Base-by-base conservation (phyloP, 1,140 invertebrate genomes). In the Sitobion miscanthi region DNA sequence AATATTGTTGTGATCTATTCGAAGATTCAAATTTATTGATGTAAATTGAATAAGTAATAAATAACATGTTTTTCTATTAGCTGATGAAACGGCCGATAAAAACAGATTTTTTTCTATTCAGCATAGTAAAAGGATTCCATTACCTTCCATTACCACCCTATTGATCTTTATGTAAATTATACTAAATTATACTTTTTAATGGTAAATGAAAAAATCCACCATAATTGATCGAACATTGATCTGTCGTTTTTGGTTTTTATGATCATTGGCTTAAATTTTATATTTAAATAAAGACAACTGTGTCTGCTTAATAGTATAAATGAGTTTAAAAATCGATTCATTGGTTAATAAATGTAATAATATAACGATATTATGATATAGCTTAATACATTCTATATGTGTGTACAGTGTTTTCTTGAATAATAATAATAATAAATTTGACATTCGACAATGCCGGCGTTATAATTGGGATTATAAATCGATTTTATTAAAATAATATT, bases 91-190 rank as follows among this genome's bases (percentile, higher is more conserved):
- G 42, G 42, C 42, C 42, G 42, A 42, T 42, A 4, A 35, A 21
- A 25, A 35, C 21, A 21, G 6, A 89, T 38, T 89, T 89, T 88
- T 23, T 35, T 54, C n/a, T 38, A 54, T 89, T 89, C 38, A 38
- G 11, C 23, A 89, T 49, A 35, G 57, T n/a, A 88, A 88, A 88
- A 14, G 0, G 30, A 88, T 69, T n/a, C 62, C 62, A 30, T 52
- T 20, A 52, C 52, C 11, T 85, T 45, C 42, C 3, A 23, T 54
- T 45, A n/a, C 2, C 20, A 35, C 1, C 20, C 30, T 38, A 54
- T 54, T n/a, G 49, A 38, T 89, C 38, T 89, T 89, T 54, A 38
- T 54, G 49, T 54, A 89, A 89, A 89, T 89, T 38, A 89, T 89
- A 54, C 7, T 54, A 38, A 38, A 38, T 38, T 38, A 38, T 38